These are phyloP conservation scores for Capitulum mitella DNA, from an alignment of 2,888 invertebrate species.

Conservation along the genomic window DNA sequence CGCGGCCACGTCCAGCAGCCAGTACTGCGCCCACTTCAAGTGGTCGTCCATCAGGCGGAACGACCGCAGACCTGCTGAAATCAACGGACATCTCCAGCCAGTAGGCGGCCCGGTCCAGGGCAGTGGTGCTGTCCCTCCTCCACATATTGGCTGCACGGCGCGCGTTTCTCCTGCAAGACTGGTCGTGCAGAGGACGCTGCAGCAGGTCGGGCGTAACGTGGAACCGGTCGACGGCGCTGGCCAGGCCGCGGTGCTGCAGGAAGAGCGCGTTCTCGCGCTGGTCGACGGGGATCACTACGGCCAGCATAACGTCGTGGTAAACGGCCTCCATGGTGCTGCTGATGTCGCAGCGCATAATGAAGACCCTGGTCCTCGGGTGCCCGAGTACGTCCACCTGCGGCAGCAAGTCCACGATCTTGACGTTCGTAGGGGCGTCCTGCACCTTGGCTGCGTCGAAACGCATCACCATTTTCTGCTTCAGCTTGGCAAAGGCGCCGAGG, in stretches of 20 bases:
- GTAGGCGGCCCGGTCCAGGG: not conserved
- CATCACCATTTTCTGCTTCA: constrained; percentile 30
- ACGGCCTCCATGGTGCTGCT: constrained; percentile 30
- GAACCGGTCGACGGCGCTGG: not conserved
- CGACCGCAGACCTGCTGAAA: not conserved
- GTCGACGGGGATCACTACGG: constrained; percentile 30
- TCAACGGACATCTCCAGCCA: not conserved
- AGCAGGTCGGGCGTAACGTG: not conserved
- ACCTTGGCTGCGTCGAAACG: constrained; percentile 26
- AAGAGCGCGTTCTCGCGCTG: constrained; percentile 29
- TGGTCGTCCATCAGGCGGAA: not conserved
- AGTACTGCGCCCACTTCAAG: not conserved
- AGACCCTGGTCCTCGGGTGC: constrained; percentile 30
- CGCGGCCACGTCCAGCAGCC: not conserved
- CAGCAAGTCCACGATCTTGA: not conserved
- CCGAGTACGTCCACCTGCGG: constrained; percentile 18
- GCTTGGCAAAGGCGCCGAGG: constrained; percentile 29
- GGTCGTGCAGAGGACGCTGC: not conserved
- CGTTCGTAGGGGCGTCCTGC: not conserved
- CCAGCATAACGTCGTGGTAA: constrained; percentile 32
- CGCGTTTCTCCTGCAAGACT: not conserved
- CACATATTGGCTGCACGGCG: not conserved
- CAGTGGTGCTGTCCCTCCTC: not conserved
- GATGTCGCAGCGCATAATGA: constrained; percentile 32
- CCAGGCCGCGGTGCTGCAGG: not conserved